phyloP scores from a whole-genome alignment of 2,113 vertebrate genomes.

The Plestiodon gilberti region DNA sequence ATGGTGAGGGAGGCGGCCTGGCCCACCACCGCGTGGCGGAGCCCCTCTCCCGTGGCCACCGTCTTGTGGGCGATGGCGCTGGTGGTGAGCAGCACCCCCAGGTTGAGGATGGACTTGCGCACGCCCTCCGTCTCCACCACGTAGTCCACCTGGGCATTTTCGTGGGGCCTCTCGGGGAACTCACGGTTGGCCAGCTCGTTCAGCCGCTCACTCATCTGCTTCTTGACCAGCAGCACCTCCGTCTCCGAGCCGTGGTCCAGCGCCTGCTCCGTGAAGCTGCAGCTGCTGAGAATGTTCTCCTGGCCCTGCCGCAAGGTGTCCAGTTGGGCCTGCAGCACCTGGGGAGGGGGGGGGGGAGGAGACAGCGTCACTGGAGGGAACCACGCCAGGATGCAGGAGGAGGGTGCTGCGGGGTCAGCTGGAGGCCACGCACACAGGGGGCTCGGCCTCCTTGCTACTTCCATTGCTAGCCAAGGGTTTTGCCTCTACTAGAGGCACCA shows the following conservation, averaged over 20 bases:
- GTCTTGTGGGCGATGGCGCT: conserved; percentile 90
- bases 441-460: too few species aligned
- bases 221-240: conserved; percentile 91
- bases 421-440: too few species aligned
- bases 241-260: conserved; percentile 90
- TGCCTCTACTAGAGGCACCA: too few species aligned
- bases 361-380: too few species aligned
- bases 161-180: conserved; percentile 89
- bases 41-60: conserved; percentile 92
- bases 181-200: conserved; percentile 83
- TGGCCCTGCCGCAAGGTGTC: conserved; percentile 89
- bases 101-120: conserved; percentile 91
- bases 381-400: too few species aligned
- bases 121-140: conserved; percentile 91
- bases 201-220: conserved; percentile 95
- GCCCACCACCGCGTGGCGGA: conserved; percentile 90
- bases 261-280: conserved; percentile 92
- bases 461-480: too few species aligned
- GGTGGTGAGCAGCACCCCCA: conserved; percentile 91
- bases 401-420: too few species aligned
- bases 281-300: conserved; percentile 94
- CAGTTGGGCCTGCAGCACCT: conserved; percentile 93
- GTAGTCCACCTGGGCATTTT: conserved; percentile 92
- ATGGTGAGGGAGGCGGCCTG: conserved; percentile 89
- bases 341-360: background rate